phyloP scores from a whole-genome alignment of 2,113 vertebrate genomes.

The Deroptyus accipitrinus region DNA sequence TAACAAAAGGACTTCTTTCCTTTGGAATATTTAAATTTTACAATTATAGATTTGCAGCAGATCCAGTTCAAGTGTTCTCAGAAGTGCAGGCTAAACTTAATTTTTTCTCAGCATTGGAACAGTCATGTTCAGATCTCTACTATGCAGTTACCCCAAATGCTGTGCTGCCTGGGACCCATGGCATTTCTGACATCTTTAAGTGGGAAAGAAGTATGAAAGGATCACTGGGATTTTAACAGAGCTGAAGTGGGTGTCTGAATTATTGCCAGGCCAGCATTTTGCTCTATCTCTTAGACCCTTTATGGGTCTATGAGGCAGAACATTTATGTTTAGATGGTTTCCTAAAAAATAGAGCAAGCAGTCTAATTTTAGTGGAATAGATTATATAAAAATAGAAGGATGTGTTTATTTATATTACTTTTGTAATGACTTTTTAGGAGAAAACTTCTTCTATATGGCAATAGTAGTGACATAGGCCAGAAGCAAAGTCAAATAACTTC shows the following conservation, averaged over 20 bases:
- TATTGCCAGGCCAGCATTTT: background rate
- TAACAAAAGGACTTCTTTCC: background rate
- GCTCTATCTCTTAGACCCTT: background rate
- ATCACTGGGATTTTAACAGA: background rate
- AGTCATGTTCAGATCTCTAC: background rate
- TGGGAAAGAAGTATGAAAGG: background rate
- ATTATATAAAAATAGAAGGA: background rate
- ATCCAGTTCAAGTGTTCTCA: background rate
- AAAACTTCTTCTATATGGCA: background rate
- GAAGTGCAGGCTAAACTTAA: background rate
- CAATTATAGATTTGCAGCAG: background rate
- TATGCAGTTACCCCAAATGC: background rate
- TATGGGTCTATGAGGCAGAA: background rate
- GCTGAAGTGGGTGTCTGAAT: background rate
- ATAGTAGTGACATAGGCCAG: background rate
- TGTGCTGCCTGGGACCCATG: fast-evolving
- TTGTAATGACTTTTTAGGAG: background rate
- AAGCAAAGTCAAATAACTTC: background rate
- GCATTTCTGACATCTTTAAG: background rate
- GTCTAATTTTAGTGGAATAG: background rate
- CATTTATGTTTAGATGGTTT: background rate
- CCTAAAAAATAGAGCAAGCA: background rate
- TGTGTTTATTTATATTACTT: background rate
- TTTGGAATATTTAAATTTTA: background rate
- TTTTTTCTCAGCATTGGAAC: background rate